Evolutionary conservation across 2,888 invertebrate genomes (phyloP), one percentile per base, ranked within the genome.

Genomic region (Pecten maximus): DNA sequence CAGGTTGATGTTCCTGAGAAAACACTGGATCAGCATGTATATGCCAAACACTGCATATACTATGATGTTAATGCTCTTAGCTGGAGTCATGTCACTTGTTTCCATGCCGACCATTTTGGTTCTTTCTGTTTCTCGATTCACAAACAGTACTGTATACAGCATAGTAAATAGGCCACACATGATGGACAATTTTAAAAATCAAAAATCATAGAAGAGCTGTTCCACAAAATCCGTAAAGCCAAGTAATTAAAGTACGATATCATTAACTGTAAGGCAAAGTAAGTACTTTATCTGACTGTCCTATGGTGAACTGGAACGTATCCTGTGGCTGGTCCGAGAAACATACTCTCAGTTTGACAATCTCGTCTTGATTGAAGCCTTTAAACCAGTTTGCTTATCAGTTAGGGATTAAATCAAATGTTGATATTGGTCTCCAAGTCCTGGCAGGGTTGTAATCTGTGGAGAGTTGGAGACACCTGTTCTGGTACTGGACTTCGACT

Each of bases 121-220:
- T 74, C 74, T 74, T 74, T 74, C 74, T 74, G 74, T 23, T 74
- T 74, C 74, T 74, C 74, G 74, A 23, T 74, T 74, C 35, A 74
- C 35, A 74, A 35, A 74, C 1, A 74, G 74, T 12, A 74, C 35
- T 23, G 28, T 8, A 74, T 74, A 35, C 4, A 74, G 28, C 74
- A 74, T 35, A 28, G 74, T 35, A 10, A 35, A 28, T 35, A 74
- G 74, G 15, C 28, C 10, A 35, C 35, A 74, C 74, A 74, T 74
- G 12, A 28, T 74, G 3, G 74, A 74, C 35, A 35, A 74, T 44
- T 4, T 44, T 44, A 4, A 44, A 44, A 44, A 44, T 8, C 4
- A 44, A 8, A 44, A 44, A 8, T 44, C 12, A 44, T 48, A 19
- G 48, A n/a, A 48, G 48, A 12, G 19, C 48, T 48, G 48, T 48